Evolutionary conservation across 1,140 invertebrate species (phyloP).

Genomic region (Drosophila orosa): DNA sequence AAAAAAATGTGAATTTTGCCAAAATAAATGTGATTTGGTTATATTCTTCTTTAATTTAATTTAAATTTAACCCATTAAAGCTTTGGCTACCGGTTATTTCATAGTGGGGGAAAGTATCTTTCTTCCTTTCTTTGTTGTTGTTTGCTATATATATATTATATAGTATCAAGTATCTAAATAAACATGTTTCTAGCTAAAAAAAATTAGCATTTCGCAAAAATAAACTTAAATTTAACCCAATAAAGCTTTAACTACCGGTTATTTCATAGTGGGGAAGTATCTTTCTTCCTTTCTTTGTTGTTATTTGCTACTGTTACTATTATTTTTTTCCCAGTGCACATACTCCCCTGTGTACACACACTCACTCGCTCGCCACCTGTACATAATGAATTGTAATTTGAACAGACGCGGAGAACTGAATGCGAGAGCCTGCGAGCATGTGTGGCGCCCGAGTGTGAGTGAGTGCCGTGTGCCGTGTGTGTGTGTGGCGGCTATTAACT

Average conservation of each 20-base stretch:
- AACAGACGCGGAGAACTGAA: slow-evolving; percentile 60
- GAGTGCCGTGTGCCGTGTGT: neutral
- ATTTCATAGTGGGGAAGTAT: neutral
- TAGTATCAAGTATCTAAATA: too few relatives aligned
- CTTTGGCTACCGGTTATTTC: neutral
- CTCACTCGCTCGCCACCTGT: slow-evolving; percentile 39
- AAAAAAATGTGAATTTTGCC: too few relatives aligned
- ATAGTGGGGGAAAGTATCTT: neutral
- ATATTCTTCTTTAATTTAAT: too few relatives aligned
- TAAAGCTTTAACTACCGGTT: neutral
- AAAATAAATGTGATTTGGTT: too few relatives aligned
- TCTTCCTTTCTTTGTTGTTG: neutral
- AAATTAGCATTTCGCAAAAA: too few relatives aligned
- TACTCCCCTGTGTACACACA: slow-evolving; percentile 23
- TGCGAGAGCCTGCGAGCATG: slow-evolving; percentile 17
- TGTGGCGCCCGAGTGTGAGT: neutral
- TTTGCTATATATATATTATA: neutral
- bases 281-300: neutral
- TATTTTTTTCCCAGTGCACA: slow-evolving; percentile 16
- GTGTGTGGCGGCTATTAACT: slow-evolving; percentile 67
- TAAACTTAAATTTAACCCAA: neutral
- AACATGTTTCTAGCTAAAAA: too few relatives aligned
- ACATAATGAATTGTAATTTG: slow-evolving; percentile 80
- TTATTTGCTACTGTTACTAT: neutral
- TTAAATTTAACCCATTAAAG: neutral